Percentiles rank a stretch among this genome's conserved stretches.
phyloP scores from a whole-genome alignment of 2,797 vertebrate genomes.

The Phalloptychus januarius region DNA sequence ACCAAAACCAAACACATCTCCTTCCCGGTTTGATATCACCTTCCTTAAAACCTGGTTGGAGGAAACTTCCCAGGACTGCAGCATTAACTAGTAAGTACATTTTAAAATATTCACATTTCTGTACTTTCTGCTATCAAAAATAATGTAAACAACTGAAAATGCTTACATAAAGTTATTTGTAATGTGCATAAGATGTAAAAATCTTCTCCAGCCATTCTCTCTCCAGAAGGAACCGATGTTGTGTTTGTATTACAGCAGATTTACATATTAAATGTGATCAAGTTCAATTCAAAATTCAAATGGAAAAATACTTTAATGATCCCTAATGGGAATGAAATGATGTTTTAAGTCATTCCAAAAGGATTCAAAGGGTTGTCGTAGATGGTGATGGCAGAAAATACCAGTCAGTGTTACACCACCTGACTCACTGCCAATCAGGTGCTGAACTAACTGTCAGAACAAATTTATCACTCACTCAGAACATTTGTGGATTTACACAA shows the following conservation, averaged over 20 bases:
- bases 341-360: too few relatives aligned
- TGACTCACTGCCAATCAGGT: not conserved
- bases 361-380: too few relatives aligned
- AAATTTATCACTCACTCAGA: not conserved
- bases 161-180: not conserved
- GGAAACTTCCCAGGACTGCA: not conserved
- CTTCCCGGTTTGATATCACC: too few relatives aligned
- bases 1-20: conserved; percentile 39
- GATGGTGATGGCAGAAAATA: too few relatives aligned
- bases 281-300: too few relatives aligned
- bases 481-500: not conserved
- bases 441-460: not conserved
- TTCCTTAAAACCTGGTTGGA: not conserved
- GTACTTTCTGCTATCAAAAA: not conserved
- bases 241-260: not conserved
- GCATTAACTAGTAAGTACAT: not conserved
- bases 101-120: not conserved
- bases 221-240: not conserved
- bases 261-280: not conserved
- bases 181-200: too few relatives aligned
- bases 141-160: not conserved
- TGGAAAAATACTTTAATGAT: too few relatives aligned
- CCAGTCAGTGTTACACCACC: too few relatives aligned
- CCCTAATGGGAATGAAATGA: too few relatives aligned
- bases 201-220: not conserved